These are phyloP conservation scores for Ptychobarbus kaznakovi DNA, from an alignment of 2,797 vertebrate genomes.

Conservation along the genomic window DNA sequence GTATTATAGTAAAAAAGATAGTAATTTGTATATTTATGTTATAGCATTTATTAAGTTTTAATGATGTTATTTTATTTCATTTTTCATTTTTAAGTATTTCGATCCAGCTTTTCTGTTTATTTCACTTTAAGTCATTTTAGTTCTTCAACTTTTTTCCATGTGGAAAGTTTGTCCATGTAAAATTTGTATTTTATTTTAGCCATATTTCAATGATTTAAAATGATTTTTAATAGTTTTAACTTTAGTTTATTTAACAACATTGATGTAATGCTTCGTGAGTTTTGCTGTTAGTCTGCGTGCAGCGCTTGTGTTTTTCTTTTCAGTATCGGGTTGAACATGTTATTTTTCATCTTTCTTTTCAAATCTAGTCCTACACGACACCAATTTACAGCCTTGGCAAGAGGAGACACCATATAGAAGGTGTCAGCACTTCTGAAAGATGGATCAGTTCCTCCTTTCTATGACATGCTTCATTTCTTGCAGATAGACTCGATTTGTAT, in stretches of 20 bases:
- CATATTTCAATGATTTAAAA: neutral
- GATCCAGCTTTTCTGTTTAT: neutral
- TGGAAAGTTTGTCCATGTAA: neutral
- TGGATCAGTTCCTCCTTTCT: neutral
- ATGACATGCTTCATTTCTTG: neutral
- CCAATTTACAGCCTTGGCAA: slow-evolving; percentile 72
- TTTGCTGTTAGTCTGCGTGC: neutral
- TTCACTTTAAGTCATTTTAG: neutral
- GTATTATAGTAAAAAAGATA: neutral
- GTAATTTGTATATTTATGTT: neutral
- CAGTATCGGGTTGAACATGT: slow-evolving; percentile 64
- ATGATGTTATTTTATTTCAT: neutral
- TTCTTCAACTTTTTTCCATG: neutral
- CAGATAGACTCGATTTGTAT: neutral
- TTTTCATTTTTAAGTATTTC: neutral
- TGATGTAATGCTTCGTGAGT: neutral
- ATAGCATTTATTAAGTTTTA: neutral
- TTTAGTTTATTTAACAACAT: neutral
- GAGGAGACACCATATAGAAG: slow-evolving; percentile 61
- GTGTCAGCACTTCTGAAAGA: slow-evolving; percentile 9
- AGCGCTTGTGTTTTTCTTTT: slow-evolving; percentile 59
- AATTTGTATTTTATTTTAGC: neutral
- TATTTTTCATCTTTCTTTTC: slow-evolving; percentile 37
- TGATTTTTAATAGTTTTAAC: neutral
- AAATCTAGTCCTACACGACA: slow-evolving; percentile 61